Conservation (phyloP, 1,140 invertebrate genomes). For the Drusus annulatus region DNA sequence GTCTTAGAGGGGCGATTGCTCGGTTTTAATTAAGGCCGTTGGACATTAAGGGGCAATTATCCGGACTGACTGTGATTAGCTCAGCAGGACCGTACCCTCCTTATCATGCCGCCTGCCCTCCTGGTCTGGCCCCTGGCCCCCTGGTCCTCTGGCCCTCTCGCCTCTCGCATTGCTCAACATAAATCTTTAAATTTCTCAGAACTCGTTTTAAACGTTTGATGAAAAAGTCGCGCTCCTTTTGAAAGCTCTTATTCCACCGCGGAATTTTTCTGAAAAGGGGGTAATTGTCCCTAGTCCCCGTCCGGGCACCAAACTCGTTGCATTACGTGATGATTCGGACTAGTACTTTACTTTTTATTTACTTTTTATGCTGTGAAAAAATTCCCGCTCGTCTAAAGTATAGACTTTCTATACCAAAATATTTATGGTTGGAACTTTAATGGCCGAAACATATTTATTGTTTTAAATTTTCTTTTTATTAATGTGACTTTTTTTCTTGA, state of each 20-base stretch:
- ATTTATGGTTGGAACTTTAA: too few relatives aligned
- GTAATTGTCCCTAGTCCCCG: neutral
- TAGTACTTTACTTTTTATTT: too few relatives aligned
- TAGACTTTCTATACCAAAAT: too few relatives aligned
- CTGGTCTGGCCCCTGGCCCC: neutral
- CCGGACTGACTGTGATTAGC: neutral
- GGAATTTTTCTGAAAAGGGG: slow-evolving; percentile 4
- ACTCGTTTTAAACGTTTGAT: slow-evolving; percentile 13
- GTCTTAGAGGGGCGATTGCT: neutral
- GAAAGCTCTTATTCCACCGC: slow-evolving; percentile 21
- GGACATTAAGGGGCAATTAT: slow-evolving; percentile 26
- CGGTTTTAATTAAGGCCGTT: slow-evolving; percentile 13
- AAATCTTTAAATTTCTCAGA: slow-evolving; percentile 32
- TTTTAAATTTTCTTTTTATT: too few relatives aligned
- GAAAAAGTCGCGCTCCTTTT: slow-evolving; percentile 14
- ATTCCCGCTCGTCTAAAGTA: too few relatives aligned
- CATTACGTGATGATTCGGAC: too few relatives aligned
- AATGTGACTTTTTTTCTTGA: slow-evolving; percentile 56
- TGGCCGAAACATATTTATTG: too few relatives aligned
- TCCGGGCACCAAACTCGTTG: neutral
- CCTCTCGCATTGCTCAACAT: slow-evolving; percentile 5
- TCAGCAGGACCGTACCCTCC: neutral
- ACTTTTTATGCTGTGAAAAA: too few relatives aligned
- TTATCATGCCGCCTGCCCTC: neutral
- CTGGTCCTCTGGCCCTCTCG: neutral